phyloP scores from a whole-genome alignment of 2,113 vertebrate species.

The Chunga burmeisteri region DNA sequence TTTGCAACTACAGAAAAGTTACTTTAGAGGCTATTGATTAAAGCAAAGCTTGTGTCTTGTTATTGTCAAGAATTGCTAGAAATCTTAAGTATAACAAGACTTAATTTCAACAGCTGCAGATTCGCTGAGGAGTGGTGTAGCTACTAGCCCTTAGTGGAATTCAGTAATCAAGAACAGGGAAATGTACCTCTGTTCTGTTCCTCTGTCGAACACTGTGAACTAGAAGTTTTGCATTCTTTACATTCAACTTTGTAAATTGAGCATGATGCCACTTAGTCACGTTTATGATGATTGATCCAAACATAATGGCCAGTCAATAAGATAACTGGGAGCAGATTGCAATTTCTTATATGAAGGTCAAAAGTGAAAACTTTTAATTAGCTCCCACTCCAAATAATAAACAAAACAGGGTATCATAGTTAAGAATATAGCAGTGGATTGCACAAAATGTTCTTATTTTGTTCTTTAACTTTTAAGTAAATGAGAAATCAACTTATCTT shows the following conservation, averaged over 20 bases:
- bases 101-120: neutral
- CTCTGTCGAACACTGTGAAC: neutral
- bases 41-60: neutral
- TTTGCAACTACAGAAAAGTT: neutral
- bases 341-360: neutral
- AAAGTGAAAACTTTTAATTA: neutral
- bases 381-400: neutral
- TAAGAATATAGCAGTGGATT: neutral
- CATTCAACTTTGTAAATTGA: neutral
- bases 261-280: neutral
- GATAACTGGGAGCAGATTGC: neutral
- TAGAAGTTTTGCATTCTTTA: neutral
- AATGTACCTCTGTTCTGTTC: neutral
- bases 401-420: neutral
- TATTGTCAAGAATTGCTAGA: neutral
- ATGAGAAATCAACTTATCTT: neutral
- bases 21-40: neutral
- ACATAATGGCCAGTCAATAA: conserved; percentile 1
- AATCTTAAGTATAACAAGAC: neutral
- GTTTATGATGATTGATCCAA: conserved; percentile 24
- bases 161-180: neutral
- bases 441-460: neutral
- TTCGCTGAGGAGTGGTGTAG: neutral
- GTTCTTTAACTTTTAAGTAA: neutral
- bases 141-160: neutral